Conservation (phyloP, 2,113 vertebrate genomes). For the Brachirus orientalis region DNA sequence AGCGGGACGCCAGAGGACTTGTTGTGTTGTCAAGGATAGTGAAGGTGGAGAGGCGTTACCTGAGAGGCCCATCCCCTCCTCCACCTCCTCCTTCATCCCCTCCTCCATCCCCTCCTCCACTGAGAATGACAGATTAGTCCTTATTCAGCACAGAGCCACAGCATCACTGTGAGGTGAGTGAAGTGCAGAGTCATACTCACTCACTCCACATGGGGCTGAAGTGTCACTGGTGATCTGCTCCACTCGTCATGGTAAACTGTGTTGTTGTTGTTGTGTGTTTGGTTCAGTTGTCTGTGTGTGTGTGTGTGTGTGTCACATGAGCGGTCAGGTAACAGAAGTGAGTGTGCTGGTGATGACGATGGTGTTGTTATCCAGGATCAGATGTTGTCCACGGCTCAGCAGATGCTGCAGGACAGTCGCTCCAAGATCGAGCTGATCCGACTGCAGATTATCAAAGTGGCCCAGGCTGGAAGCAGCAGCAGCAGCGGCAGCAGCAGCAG, state of each 20-base stretch:
- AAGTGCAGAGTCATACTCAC: slow-evolving; percentile 66
- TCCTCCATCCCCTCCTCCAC: slow-evolving; percentile 23
- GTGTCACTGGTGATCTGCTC: background rate
- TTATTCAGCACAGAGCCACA: slow-evolving; percentile 55
- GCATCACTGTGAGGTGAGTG: slow-evolving; percentile 62
- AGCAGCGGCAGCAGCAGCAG: background rate
- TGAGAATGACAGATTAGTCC: slow-evolving; percentile 68
- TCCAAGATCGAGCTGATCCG: slow-evolving; percentile 80
- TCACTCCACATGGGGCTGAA: slow-evolving; percentile 11
- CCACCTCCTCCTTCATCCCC: too few relatives aligned
- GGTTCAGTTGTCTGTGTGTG: too few relatives aligned
- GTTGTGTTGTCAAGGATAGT: slow-evolving; percentile 67
- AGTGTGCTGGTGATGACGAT: slow-evolving; percentile 36
- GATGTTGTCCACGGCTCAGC: slow-evolving; percentile 80
- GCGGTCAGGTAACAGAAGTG: background rate
- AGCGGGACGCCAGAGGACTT: slow-evolving; percentile 47
- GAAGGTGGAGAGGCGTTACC: slow-evolving; percentile 67
- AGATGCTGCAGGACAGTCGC: slow-evolving; percentile 81
- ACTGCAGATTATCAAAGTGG: slow-evolving; percentile 77
- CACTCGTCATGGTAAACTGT: slow-evolving; percentile 21
- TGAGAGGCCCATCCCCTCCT: slow-evolving; percentile 35
- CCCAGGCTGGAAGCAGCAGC: slow-evolving; percentile 62
- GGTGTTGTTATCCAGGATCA: slow-evolving; percentile 69
- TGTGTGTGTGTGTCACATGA: slow-evolving; percentile 10
- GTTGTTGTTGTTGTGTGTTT: slow-evolving; percentile 10